Percentiles rank a stretch among this genome's conserved stretches.
Evolutionary conservation across 2,113 vertebrate species (phyloP).

Genomic region (Oxyura jamaicensis): DNA sequence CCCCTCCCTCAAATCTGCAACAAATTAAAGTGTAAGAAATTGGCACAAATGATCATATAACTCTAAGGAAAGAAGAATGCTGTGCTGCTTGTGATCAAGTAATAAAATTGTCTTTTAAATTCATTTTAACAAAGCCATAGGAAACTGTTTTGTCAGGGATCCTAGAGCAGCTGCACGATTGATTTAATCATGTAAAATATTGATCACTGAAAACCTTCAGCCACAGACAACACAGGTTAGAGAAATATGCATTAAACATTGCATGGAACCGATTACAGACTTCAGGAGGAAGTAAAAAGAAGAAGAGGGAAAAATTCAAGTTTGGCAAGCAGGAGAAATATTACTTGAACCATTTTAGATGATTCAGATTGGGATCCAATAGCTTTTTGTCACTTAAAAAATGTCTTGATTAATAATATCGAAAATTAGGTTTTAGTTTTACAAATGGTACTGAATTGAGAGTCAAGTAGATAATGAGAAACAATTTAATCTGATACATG

Average conservation of each 20-base stretch:
- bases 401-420: constrained; percentile 32
- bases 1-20: background rate
- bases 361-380: background rate
- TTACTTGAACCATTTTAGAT: background rate
- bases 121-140: background rate
- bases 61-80: background rate
- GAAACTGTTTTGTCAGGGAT: background rate
- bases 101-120: background rate
- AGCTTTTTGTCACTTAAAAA: background rate
- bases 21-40: background rate
- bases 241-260: background rate
- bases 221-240: background rate
- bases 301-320: background rate
- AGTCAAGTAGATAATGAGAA: constrained; percentile 60
- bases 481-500: constrained; percentile 52
- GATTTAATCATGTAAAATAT: background rate
- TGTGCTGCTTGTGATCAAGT: background rate
- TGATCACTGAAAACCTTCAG: background rate
- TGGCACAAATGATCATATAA: background rate
- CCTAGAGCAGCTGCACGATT: background rate
- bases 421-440: constrained; percentile 30
- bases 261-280: background rate
- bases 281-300: background rate
- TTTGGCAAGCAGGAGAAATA: background rate
- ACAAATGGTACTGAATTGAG: constrained; percentile 36